phyloP scores from a whole-genome alignment of 2,888 invertebrate species.

The Tillus elongatus region DNA sequence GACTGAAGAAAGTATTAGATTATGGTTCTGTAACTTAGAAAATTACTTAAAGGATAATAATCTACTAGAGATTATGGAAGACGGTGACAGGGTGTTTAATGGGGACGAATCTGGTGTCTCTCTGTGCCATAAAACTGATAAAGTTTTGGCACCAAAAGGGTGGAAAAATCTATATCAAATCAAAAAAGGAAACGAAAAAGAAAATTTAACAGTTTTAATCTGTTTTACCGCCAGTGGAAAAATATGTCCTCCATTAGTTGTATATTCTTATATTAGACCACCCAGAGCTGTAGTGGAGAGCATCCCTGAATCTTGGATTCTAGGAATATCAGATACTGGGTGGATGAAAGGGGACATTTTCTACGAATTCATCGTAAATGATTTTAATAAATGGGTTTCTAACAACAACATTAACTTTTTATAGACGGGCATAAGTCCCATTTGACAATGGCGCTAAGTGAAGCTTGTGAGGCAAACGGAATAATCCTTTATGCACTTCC shows the following conservation, averaged over 20 bases:
- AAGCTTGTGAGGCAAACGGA: too few species aligned
- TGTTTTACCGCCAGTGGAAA: too few species aligned
- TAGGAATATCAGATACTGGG: conserved; percentile 23
- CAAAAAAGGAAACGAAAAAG: not conserved
- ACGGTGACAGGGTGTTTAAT: conserved; percentile 27
- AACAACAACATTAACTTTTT: too few species aligned
- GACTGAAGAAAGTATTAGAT: conserved; percentile 26
- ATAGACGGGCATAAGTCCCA: too few species aligned
- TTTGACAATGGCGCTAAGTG: too few species aligned
- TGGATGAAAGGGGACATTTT: conserved; percentile 24
- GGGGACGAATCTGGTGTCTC: conserved; percentile 32
- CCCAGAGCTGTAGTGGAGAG: conserved; percentile 20
- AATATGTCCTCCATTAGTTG: conserved; percentile 14
- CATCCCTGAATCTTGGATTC: conserved; percentile 18
- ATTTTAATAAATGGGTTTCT: too few species aligned
- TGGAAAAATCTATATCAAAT: conserved; percentile 14
- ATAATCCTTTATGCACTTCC: too few species aligned
- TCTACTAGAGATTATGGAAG: conserved; percentile 23
- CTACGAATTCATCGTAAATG: too few species aligned
- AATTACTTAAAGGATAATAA: conserved; percentile 21
- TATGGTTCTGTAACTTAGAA: conserved; percentile 28
- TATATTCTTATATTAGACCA: conserved; percentile 21
- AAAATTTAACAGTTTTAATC: not conserved
- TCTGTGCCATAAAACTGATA: conserved; percentile 25
- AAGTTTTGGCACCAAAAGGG: conserved; percentile 1